Evolutionary conservation across 2,113 vertebrate species (phyloP), one percentile per base, ranked within the genome.

Genomic region (Hirundichthys speculiger): DNA sequence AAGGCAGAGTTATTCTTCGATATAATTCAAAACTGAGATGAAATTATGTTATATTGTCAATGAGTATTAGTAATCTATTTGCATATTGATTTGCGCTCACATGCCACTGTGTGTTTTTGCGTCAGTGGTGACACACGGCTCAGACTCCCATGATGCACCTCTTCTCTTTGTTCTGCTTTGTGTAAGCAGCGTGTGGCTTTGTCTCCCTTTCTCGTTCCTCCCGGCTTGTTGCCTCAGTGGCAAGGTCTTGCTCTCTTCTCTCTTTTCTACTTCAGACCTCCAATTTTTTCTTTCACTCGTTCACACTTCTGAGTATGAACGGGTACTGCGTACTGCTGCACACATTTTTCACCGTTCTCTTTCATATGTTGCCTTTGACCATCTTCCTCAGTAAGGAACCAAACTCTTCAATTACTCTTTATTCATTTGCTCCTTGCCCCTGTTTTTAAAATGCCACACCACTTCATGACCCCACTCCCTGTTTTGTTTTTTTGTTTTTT

Each of bases 131-230:
- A 41, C 63, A 21, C 52, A 70, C 64, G 82, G 73, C 84, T 86
- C 81, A 77, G 72, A 78, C 69, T 89, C 88, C 86, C 87, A 87
- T 86, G 60, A 87, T 91, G 87, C 90, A 88, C 82, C 83, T 53
- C 79, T 80, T 50, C 78, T 84, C 90, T 91, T 91, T 90, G 88
- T 90, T 91, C 83, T 88, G 72, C 74, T 21, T 60, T 64, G 77
- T 75, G 78, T 82, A 83, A 85, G 79, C 83, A 75, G 75, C 21
- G 56, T 34, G 71, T 60, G 50, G 77, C 88, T 91, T 91, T 89
- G 88, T 91, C 81, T 86, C 80, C 73, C 57, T 81, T 74, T 69
- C 71, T 75, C 75, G 63, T 78, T 84, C 64, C 66, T 79, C 52
- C 81, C 70, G 61, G 73, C 81, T 74, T 79, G 54, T 87, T 67